phyloP scores from a whole-genome alignment of 1,140 invertebrate genomes.

The Drosophila serrata region DNA sequence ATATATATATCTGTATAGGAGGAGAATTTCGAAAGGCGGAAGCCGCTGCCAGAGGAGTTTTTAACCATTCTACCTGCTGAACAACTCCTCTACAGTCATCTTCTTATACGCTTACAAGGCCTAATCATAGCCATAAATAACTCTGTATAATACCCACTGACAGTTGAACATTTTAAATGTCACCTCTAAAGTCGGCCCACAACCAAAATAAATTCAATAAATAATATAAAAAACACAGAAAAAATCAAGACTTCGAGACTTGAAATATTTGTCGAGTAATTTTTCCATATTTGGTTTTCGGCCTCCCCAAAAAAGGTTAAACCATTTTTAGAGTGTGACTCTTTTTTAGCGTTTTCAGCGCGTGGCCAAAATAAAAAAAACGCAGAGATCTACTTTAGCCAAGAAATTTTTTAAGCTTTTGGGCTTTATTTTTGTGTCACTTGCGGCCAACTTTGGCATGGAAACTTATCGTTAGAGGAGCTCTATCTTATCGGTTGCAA shows the following conservation, averaged over 20 bases:
- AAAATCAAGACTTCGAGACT: constrained; percentile 36
- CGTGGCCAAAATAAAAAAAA: constrained; percentile 61
- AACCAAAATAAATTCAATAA: constrained; percentile 30
- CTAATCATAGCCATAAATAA: constrained; percentile 42
- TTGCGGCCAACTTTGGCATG: constrained; percentile 61
- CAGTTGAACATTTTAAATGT: constrained; percentile 71
- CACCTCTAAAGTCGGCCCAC: constrained; percentile 62
- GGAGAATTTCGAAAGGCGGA: constrained; percentile 59
- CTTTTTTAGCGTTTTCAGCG: constrained; percentile 54
- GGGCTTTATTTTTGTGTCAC: constrained; percentile 45
- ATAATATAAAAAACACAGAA: constrained; percentile 13
- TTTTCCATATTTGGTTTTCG: constrained; percentile 62
- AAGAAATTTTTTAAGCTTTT: constrained; percentile 65
- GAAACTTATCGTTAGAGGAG: constrained; percentile 50
- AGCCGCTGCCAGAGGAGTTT: constrained; percentile 3
- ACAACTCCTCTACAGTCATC: constrained; percentile 9
- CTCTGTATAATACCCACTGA: constrained; percentile 62
- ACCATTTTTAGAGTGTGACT: constrained; percentile 41
- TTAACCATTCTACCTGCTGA: constrained; percentile 25
- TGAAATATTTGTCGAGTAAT: constrained; percentile 62
- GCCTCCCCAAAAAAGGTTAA: constrained; percentile 62
- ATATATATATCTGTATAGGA: background rate
- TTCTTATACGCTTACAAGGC: constrained; percentile 15
- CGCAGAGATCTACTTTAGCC: constrained; percentile 38
- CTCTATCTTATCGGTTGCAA: constrained; percentile 66